Conservation (phyloP, 2,113 vertebrate species). For the Myiopsitta monachus region DNA sequence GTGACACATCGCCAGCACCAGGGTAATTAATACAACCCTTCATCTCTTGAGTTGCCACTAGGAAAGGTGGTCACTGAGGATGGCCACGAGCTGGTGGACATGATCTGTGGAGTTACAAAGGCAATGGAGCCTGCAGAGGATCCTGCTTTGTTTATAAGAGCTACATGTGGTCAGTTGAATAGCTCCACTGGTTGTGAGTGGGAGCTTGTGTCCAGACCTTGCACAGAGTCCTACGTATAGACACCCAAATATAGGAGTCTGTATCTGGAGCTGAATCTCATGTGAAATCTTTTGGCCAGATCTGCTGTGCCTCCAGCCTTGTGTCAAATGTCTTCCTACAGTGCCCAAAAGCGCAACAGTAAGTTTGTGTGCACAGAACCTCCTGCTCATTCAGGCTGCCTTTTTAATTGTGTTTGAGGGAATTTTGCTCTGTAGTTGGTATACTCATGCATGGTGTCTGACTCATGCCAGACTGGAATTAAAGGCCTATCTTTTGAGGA, state of each 20-base stretch:
- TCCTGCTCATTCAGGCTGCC: not conserved
- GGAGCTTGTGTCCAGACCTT: not conserved
- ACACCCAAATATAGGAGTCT: not conserved
- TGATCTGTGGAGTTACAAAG: not conserved
- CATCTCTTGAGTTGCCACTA: not conserved
- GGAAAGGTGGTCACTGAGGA: not conserved
- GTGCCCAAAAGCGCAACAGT: not conserved
- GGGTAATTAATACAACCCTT: not conserved
- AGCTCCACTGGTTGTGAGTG: not conserved
- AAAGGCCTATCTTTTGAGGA: not conserved
- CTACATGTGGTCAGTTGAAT: not conserved
- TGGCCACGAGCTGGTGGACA: rapidly evolving
- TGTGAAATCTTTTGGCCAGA: not conserved
- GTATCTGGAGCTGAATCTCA: not conserved
- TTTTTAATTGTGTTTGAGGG: not conserved
- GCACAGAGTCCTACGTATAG: not conserved
- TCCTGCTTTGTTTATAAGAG: not conserved
- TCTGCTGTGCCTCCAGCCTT: not conserved
- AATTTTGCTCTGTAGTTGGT: not conserved
- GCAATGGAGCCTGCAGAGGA: rapidly evolving
- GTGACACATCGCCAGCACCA: not conserved
- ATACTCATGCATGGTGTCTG: not conserved
- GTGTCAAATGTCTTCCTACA: not conserved
- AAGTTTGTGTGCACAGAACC: not conserved
- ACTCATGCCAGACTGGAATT: not conserved